phyloP scores from a whole-genome alignment of 2,113 vertebrate genomes.

The Nothobranchius kuhntae region DNA sequence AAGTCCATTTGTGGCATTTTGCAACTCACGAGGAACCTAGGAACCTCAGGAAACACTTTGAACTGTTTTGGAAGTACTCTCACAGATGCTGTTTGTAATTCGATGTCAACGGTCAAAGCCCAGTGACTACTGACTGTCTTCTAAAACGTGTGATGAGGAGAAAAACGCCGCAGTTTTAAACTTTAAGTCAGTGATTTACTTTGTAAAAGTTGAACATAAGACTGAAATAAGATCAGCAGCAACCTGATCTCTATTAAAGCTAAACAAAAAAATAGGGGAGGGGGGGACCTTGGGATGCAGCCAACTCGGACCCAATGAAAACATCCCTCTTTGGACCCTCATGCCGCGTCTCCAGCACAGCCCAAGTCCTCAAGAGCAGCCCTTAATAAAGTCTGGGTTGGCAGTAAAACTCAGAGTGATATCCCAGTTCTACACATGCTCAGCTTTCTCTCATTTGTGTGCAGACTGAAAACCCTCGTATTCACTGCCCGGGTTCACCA shows the following conservation, averaged over 20 bases:
- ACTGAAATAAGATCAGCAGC: slow-evolving; percentile 6
- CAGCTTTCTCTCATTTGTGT: slow-evolving; percentile 30
- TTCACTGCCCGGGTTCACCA: slow-evolving; percentile 38
- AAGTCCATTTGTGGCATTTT: no score
- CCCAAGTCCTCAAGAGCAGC: slow-evolving; percentile 45
- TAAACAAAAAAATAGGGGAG: slow-evolving; percentile 18
- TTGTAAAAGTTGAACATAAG: no score
- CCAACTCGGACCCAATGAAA: slow-evolving; percentile 49
- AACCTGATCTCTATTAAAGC: slow-evolving; percentile 38
- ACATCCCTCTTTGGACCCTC: slow-evolving; percentile 45
- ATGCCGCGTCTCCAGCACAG: slow-evolving; percentile 35
- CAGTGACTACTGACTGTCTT: no score
- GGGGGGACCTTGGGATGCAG: slow-evolving; percentile 25
- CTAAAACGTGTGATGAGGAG: no score
- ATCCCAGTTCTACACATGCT: slow-evolving; percentile 54
- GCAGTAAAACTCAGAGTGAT: slow-evolving; percentile 54
- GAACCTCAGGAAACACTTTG: no score
- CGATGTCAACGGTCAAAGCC: no score
- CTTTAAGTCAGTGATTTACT: no score
- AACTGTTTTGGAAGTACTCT: no score
- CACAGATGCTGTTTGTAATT: no score
- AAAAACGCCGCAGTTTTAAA: no score
- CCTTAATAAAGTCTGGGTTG: slow-evolving; percentile 62
- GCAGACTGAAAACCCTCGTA: slow-evolving; percentile 21
- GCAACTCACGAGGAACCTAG: no score